Percentiles rank a stretch among this genome's conserved stretches.
Evolutionary conservation across 2,888 invertebrate species (phyloP).

Genomic region (Colletes collaris): DNA sequence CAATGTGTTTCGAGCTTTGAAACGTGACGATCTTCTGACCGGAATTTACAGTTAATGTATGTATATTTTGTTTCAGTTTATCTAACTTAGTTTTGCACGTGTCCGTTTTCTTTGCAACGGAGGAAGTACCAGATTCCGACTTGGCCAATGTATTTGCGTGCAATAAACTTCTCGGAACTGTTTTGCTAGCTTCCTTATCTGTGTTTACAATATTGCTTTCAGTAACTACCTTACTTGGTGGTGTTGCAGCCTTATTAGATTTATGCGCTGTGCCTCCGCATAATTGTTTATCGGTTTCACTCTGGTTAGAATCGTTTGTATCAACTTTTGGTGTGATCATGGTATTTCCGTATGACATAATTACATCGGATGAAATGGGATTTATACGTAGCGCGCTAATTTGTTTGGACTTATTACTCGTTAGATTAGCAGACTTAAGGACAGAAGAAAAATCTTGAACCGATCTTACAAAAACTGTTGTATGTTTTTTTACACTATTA

Average conservation of each 20-base stretch:
- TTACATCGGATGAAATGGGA: conserved; percentile 20
- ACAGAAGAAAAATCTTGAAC: not conserved
- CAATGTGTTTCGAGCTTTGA: conserved; percentile 67
- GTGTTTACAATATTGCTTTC: conserved; percentile 25
- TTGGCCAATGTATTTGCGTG: conserved; percentile 7
- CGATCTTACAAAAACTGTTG: conserved; percentile 15
- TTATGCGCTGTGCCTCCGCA: not conserved
- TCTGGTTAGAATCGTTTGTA: conserved; percentile 13
- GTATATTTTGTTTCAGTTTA: conserved; percentile 34
- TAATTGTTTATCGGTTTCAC: not conserved
- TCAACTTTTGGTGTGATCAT: conserved; percentile 32
- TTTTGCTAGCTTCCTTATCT: conserved; percentile 11
- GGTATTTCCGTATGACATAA: conserved; percentile 37
- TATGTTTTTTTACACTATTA: conserved; percentile 1
- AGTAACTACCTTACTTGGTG: conserved; percentile 15
- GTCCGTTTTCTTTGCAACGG: conserved; percentile 7
- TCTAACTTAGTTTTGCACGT: conserved; percentile 25
- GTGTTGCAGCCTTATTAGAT: conserved; percentile 9
- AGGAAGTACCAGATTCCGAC: conserved; percentile 7
- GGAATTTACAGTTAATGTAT: conserved; percentile 42
- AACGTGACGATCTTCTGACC: conserved; percentile 70
- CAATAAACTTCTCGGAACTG: conserved; percentile 6
- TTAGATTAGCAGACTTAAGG: not conserved
- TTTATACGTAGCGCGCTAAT: conserved; percentile 10
- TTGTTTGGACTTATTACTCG: conserved; percentile 28